Evolutionary conservation across 2,888 invertebrate species (phyloP).

Genomic region (Oxyteleia sp.): DNA sequence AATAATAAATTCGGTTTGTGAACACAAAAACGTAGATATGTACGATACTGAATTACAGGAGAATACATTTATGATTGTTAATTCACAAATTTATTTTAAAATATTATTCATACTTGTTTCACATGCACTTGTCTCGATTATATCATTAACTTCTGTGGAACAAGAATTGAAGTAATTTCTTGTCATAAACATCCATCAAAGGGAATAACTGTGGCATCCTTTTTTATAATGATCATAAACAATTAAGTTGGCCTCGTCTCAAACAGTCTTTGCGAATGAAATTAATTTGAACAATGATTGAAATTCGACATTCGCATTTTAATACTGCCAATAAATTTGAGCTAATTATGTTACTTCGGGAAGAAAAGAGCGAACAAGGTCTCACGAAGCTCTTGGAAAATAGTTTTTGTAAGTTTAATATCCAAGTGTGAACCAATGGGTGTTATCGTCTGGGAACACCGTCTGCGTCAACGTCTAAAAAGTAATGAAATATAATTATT

Average conservation of each 20-base stretch:
- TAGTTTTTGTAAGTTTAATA: slow-evolving; percentile 29
- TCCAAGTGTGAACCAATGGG: neutral
- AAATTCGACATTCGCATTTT: slow-evolving; percentile 27
- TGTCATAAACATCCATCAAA: neutral
- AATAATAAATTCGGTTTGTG: too few species aligned
- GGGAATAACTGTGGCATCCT: neutral
- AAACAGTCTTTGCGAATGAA: slow-evolving; percentile 54
- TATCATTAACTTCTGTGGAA: too few species aligned
- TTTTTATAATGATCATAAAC: slow-evolving; percentile 17
- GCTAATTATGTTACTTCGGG: slow-evolving; percentile 37
- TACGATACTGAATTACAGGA: too few species aligned
- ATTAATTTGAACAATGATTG: slow-evolving; percentile 24
- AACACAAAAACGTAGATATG: too few species aligned
- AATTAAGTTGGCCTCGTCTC: neutral
- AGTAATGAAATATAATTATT: slow-evolving; percentile 34
- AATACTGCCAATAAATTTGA: slow-evolving; percentile 54
- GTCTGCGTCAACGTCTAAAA: slow-evolving; percentile 84
- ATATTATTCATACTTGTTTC: neutral
- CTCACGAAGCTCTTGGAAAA: slow-evolving; percentile 45
- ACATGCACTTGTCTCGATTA: too few species aligned
- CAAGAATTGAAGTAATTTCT: neutral
- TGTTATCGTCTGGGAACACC: slow-evolving; percentile 84
- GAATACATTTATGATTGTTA: too few species aligned
- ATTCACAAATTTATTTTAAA: neutral
- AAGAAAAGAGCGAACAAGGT: slow-evolving; percentile 28